Evolutionary conservation across 92 coral and sea anemone species (phyloP), one percentile per base, ranked within the genome.

Genomic region (Montipora capitata): DNA sequence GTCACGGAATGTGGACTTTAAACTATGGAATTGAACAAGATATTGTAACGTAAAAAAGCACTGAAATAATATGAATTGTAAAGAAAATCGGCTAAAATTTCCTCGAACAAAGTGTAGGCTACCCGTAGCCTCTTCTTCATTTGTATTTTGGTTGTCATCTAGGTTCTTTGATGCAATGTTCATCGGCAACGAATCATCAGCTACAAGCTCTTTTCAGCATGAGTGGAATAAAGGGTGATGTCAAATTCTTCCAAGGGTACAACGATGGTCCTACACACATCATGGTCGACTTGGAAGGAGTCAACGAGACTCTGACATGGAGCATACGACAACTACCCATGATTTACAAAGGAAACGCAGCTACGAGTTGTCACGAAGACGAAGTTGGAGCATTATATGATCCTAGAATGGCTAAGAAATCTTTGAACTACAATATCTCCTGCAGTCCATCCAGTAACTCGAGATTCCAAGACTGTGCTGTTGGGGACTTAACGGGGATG

Each of bases 331-430:
- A 76, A 16, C 85, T 94, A 13, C 99, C 99, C 4, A 91, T 97
- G 88, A 88, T 96, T 40, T 97, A 97, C 90, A 59, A 92, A 44
- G 99, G 99, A 14, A 93, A 93, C 66, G 93, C 94, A 41, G 83
- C 70, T 18, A 70, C 82, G 52, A 95, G 94, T 72, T 97, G 99
- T 79, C 80, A 78, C 54, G 76, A 68, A 63, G n/a, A 15, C 62
- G 92, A 90, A 40, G 85, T 90, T 59, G 98, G 98, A 69, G 75
- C 51, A 11, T 54, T 96, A 7, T 96, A 72, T 73, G 94, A 97
- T 75, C 99, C 99, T 1, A 81, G 51, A 10, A 87, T 89, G 83
- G 88, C 85, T 40, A 59, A 72, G 40, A 14, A 20, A 68, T 81
- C 91, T 35, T 77, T 51, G 4, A 43, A 69, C 82, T 91, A 91